Percentiles rank a stretch among this genome's conserved stretches.
phyloP scores from a whole-genome alignment of 2,888 invertebrate genomes.

The Pseudanteris insignis region DNA sequence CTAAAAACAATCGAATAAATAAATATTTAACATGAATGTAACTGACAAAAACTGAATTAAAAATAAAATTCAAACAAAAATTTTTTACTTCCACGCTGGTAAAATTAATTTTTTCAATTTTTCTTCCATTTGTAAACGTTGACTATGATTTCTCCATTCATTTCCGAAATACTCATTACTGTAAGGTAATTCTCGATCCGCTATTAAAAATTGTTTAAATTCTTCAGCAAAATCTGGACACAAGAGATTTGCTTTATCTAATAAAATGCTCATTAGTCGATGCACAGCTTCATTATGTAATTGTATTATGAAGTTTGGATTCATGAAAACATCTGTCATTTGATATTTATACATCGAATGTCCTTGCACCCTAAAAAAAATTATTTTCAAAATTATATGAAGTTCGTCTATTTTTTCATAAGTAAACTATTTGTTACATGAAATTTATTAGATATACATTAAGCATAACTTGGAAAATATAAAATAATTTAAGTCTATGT shows the following conservation, averaged over 20 bases:
- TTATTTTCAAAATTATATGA: too few relatives aligned
- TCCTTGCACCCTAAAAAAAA: slow-evolving; percentile 55
- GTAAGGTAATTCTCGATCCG: slow-evolving; percentile 70
- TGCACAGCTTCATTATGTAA: slow-evolving; percentile 76
- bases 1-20: too few relatives aligned
- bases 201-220: slow-evolving; percentile 70
- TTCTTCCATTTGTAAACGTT: slow-evolving; percentile 68
- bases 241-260: slow-evolving; percentile 71
- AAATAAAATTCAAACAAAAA: slow-evolving; percentile 2
- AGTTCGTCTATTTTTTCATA: too few relatives aligned
- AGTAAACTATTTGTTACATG: too few relatives aligned
- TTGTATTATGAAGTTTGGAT: slow-evolving; percentile 71
- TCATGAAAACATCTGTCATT: slow-evolving; percentile 65
- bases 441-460: too few relatives aligned
- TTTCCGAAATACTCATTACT: slow-evolving; percentile 75
- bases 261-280: slow-evolving; percentile 71
- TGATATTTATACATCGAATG: slow-evolving; percentile 53
- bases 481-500: neutral
- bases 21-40: too few relatives aligned
- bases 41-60: neutral
- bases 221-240: slow-evolving; percentile 75
- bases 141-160: slow-evolving; percentile 70
- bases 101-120: slow-evolving; percentile 71
- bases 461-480: neutral
- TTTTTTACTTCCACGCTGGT: slow-evolving; percentile 66